These are phyloP conservation scores for Agrypnus murinus DNA, from an alignment of 2,888 invertebrate genomes.

Conservation along the genomic window DNA sequence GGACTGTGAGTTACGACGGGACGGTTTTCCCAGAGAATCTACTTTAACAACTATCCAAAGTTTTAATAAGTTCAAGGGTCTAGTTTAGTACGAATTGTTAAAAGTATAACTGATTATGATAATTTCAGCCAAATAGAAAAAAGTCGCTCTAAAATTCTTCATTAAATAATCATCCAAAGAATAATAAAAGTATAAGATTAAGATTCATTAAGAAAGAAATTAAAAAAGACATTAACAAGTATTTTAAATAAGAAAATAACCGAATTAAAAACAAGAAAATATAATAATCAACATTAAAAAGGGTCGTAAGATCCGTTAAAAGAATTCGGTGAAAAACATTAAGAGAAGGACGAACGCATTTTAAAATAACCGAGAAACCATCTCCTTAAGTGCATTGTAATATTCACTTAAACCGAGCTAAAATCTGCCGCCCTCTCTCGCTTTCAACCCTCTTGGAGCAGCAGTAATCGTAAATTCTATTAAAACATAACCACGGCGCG, in stretches of 20 bases:
- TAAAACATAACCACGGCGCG: conserved; percentile 73
- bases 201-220: too few relatives aligned
- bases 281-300: background rate
- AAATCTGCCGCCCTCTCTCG: conserved; percentile 66
- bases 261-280: background rate
- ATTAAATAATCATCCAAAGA: too few relatives aligned
- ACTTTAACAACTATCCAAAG: too few relatives aligned
- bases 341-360: conserved; percentile 33
- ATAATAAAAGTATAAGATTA: too few relatives aligned
- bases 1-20: too few relatives aligned
- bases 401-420: conserved; percentile 67
- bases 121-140: too few relatives aligned
- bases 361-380: conserved; percentile 62
- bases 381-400: conserved; percentile 68
- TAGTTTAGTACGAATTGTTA: too few relatives aligned
- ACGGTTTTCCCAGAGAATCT: too few relatives aligned
- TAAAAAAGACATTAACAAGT: too few relatives aligned
- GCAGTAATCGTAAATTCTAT: conserved; percentile 74
- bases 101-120: too few relatives aligned
- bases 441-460: conserved; percentile 65
- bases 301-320: conserved; percentile 3
- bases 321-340: conserved; percentile 13
- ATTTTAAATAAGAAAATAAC: background rate
- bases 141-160: too few relatives aligned
- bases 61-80: too few relatives aligned